These are phyloP conservation scores for Eledone cirrhosa DNA, from an alignment of 2,888 invertebrate species.

Conservation along the genomic window DNA sequence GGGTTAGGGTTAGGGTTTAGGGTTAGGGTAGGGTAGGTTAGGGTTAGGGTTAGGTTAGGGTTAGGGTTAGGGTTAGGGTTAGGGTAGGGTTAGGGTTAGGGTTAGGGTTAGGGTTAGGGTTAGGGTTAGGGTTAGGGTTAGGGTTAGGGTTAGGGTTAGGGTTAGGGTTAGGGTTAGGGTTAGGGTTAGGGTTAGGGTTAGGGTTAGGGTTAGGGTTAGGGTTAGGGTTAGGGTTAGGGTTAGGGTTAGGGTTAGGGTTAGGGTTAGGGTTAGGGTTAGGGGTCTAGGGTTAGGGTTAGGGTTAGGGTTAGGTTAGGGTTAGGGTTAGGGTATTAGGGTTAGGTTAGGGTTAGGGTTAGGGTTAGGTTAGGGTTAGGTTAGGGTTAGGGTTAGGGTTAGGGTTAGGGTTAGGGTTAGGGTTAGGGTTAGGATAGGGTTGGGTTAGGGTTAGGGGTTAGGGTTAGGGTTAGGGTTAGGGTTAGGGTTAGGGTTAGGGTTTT, in stretches of 20 bases:
- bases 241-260: not conserved
- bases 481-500: no score
- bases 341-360: no score
- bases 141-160: not conserved
- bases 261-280: not conserved
- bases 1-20: constrained; percentile 34
- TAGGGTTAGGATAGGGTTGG: no score
- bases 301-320: no score
- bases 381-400: constrained; percentile 29
- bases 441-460: no score
- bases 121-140: not conserved
- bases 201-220: constrained; percentile 29
- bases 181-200: constrained; percentile 29
- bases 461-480: no score
- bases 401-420: constrained; percentile 31
- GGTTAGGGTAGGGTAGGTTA: constrained; percentile 7
- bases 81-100: no score
- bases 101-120: constrained; percentile 1
- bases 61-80: no score
- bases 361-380: no score
- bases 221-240: constrained; percentile 29
- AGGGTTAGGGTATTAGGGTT: no score
- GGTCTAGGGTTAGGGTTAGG: no score
- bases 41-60: no score
- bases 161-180: constrained; percentile 17